These are phyloP conservation scores for Phoronis australis DNA, from an alignment of 2,888 invertebrate species.

Conservation along the genomic window DNA sequence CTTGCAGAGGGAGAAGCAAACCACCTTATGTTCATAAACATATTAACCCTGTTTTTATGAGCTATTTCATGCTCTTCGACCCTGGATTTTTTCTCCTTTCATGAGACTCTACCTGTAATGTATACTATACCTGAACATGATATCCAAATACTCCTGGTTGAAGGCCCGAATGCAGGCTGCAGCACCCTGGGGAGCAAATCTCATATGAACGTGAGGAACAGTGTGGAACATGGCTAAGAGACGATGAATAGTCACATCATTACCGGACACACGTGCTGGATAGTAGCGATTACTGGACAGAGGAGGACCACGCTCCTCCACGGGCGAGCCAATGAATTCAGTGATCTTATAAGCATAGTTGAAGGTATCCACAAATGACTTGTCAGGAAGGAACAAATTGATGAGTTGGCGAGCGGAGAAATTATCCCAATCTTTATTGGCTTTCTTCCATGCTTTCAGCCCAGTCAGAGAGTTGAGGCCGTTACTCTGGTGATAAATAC, in stretches of 20 bases:
- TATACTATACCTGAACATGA: slow-evolving; percentile 50
- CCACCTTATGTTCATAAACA: too few relatives aligned
- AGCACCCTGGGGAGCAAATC: slow-evolving; percentile 44
- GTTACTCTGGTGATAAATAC: not conserved
- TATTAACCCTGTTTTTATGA: too few relatives aligned
- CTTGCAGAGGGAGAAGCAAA: too few relatives aligned
- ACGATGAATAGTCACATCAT: slow-evolving; percentile 30
- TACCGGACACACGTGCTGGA: slow-evolving; percentile 27
- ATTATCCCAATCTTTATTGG: slow-evolving; percentile 21
- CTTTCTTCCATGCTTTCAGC: slow-evolving; percentile 31
- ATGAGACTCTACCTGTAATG: too few relatives aligned
- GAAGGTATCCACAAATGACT: slow-evolving; percentile 1
- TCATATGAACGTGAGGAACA: too few relatives aligned
- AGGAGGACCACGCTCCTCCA: slow-evolving; percentile 7
- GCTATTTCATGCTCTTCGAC: too few relatives aligned
- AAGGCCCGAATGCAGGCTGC: slow-evolving; percentile 37
- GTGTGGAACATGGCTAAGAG: slow-evolving; percentile 35
- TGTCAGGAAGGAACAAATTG: slow-evolving; percentile 29
- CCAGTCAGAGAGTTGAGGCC: slow-evolving; percentile 24
- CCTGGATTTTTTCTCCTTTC: too few relatives aligned
- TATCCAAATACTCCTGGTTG: slow-evolving; percentile 37
- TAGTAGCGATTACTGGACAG: slow-evolving; percentile 36
- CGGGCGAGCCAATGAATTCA: not conserved
- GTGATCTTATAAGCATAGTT: slow-evolving; percentile 15
- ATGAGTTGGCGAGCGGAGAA: slow-evolving; percentile 34